Evolutionary conservation across 2,113 vertebrate genomes (phyloP).

Genomic region (Zosterops pallidus): DNA sequence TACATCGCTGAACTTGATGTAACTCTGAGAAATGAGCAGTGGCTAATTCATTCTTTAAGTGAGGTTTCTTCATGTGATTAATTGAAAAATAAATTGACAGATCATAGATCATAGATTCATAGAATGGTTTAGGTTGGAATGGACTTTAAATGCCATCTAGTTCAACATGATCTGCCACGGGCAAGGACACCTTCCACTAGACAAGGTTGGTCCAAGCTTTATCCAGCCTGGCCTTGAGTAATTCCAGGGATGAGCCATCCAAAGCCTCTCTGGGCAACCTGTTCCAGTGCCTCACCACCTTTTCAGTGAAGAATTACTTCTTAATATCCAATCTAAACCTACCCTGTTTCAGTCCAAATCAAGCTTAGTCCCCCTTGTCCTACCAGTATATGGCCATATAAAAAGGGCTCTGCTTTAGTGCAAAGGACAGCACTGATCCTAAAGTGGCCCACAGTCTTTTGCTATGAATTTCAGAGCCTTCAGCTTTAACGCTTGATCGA

Average conservation of each 20-base stretch:
- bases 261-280: not conserved
- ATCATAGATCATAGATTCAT: not conserved
- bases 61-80: not conserved
- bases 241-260: not conserved
- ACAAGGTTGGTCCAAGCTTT: not conserved
- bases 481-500: accelerated
- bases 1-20: not conserved
- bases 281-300: not conserved
- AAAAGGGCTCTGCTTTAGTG: not conserved
- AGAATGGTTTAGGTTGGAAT: not conserved
- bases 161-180: not conserved
- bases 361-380: not conserved
- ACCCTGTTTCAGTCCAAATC: not conserved
- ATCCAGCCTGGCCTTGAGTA: not conserved
- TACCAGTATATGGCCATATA: not conserved
- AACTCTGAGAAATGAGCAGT: not conserved
- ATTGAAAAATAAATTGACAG: not conserved
- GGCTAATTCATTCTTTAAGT: not conserved
- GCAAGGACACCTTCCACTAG: not conserved
- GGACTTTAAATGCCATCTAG: not conserved
- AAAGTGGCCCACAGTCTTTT: not conserved
- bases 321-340: not conserved
- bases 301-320: not conserved
- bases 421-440: not conserved
- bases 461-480: not conserved